A percentile compares a stretch with the other conserved stretches of the same genome.
phyloP scores from a whole-genome alignment of 1,140 invertebrate species.

The Drosophila fuyamai region DNA sequence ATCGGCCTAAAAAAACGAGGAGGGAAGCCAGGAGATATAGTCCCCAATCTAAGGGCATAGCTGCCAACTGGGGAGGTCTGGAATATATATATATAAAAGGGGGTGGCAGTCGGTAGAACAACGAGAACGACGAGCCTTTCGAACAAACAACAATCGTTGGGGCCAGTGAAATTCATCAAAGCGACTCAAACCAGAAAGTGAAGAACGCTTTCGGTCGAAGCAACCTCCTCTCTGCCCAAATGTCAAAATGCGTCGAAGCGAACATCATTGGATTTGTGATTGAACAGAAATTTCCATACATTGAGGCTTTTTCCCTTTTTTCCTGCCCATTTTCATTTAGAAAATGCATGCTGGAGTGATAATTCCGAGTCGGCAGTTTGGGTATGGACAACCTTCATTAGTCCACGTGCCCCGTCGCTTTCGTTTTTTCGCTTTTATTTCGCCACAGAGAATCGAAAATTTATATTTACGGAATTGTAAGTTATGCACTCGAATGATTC shows the following conservation, averaged over 20 bases:
- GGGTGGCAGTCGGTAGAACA: slow-evolving; percentile 20
- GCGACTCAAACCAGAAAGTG: slow-evolving; percentile 19
- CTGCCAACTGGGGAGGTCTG: background rate
- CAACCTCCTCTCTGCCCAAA: slow-evolving; percentile 55
- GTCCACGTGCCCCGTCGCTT: slow-evolving; percentile 13
- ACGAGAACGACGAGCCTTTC: slow-evolving; percentile 58
- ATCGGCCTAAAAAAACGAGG: slow-evolving; percentile 13
- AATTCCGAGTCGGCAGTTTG: slow-evolving; percentile 40
- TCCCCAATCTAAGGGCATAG: background rate
- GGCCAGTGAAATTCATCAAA: slow-evolving; percentile 74
- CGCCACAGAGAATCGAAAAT: slow-evolving; percentile 48
- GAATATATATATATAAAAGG: slow-evolving; percentile 9
- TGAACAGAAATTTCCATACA: slow-evolving; percentile 84
- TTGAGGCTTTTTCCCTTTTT: slow-evolving; percentile 52
- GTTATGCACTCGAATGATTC: slow-evolving; percentile 84
- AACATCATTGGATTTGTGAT: slow-evolving; percentile 84
- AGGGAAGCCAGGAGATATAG: slow-evolving; percentile 5
- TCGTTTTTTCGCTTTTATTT: background rate
- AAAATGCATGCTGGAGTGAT: slow-evolving; percentile 82
- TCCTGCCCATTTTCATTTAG: slow-evolving; percentile 67
- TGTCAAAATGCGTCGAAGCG: slow-evolving; percentile 84
- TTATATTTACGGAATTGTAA: slow-evolving; percentile 84
- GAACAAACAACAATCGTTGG: slow-evolving; percentile 71
- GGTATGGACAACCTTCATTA: slow-evolving; percentile 65
- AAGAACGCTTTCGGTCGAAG: background rate